phyloP scores from a whole-genome alignment of 2,113 vertebrate species.

The Albula goreensis region DNA sequence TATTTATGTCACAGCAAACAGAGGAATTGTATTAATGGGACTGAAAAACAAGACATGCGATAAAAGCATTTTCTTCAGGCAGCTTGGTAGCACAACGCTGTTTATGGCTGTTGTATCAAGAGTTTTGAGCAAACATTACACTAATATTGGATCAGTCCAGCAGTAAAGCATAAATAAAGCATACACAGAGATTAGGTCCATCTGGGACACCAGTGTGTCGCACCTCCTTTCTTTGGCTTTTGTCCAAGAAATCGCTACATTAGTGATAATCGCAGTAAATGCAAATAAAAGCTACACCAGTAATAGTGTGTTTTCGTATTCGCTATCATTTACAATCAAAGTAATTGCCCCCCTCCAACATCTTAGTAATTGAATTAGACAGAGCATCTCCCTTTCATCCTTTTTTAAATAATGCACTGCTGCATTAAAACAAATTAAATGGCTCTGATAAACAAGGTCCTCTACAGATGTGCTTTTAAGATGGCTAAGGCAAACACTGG shows the following conservation, averaged over 20 bases:
- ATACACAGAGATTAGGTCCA: conserved; percentile 19
- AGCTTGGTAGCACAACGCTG: conserved; percentile 42
- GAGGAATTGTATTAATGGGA: background rate
- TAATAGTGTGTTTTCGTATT: background rate
- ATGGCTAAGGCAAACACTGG: background rate
- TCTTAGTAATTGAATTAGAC: background rate
- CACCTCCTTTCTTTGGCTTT: conserved; percentile 27
- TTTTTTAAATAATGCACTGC: background rate
- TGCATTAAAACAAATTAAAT: background rate
- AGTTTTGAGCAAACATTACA: conserved; percentile 5
- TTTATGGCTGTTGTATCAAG: background rate
- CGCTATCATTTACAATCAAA: background rate
- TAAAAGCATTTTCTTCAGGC: background rate
- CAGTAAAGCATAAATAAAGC: conserved; percentile 16
- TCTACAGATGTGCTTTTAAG: background rate
- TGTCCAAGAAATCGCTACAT: conserved; percentile 23
- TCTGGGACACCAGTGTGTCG: conserved; percentile 8
- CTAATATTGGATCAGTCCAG: background rate
- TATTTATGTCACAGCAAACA: background rate
- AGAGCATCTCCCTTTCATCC: background rate
- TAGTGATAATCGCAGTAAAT: conserved; percentile 19
- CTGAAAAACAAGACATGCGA: background rate
- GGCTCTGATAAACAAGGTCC: background rate
- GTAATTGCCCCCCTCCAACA: background rate
- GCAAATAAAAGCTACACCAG: background rate